Percentiles rank a stretch among this genome's conserved stretches.
Conservation (phyloP, 2,797 vertebrate species). For the Galaxias olidus region DNA sequence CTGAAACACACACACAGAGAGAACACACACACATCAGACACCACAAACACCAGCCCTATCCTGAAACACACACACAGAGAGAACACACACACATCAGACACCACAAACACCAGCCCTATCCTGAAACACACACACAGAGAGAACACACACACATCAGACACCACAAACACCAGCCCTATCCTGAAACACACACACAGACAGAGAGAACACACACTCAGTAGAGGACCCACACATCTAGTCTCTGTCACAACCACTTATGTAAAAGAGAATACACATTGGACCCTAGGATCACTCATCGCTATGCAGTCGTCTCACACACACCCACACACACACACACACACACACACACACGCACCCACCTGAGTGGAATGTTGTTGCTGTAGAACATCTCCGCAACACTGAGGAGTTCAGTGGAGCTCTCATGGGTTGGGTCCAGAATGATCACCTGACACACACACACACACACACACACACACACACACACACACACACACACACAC, state of each 20-base stretch:
- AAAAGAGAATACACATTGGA: too few relatives aligned
- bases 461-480: slow-evolving; percentile 1
- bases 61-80: slow-evolving; percentile 2
- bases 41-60: neutral
- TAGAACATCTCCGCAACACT: slow-evolving; percentile 97
- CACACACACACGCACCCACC: slow-evolving; percentile 69
- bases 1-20: slow-evolving; percentile 60
- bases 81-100: slow-evolving; percentile 71
- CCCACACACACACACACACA: neutral
- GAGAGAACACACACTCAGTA: slow-evolving; percentile 72
- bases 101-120: slow-evolving; percentile 94
- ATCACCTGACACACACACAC: slow-evolving; percentile 78
- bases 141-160: slow-evolving; percentile 1
- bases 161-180: too few relatives aligned
- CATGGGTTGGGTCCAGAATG: slow-evolving; percentile 88
- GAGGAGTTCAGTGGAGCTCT: slow-evolving; percentile 84
- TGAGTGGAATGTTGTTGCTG: slow-evolving; percentile 94
- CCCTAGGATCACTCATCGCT: too few relatives aligned
- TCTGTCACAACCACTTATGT: too few relatives aligned
- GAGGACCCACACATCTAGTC: slow-evolving; percentile 39
- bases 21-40: slow-evolving; percentile 13
- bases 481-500: slow-evolving; percentile 11
- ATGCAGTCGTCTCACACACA: too few relatives aligned
- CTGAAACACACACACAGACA: too few relatives aligned
- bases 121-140: slow-evolving; percentile 62